phyloP scores from a whole-genome alignment of 2,113 vertebrate species.

The Thunnus maccoyii region DNA sequence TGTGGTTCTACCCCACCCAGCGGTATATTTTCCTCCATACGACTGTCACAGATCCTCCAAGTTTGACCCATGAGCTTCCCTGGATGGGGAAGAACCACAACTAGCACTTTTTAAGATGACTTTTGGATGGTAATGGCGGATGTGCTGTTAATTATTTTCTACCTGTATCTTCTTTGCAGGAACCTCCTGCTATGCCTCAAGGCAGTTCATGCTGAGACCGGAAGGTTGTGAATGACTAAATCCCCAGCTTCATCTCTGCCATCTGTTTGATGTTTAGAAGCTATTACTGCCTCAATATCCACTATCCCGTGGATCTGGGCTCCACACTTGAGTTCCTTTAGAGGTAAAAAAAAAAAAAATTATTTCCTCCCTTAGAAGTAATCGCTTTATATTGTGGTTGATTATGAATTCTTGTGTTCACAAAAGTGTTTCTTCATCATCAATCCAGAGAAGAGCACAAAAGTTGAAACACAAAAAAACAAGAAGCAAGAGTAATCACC shows the following conservation, averaged over 20 bases:
- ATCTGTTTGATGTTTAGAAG: constrained; percentile 53
- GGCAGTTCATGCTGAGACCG: constrained; percentile 42
- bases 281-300: constrained; percentile 58
- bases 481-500: constrained; percentile 53
- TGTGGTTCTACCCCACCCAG: too few species aligned
- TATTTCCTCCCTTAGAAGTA: background rate
- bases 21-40: too few species aligned
- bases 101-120: background rate
- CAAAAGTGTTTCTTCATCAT: constrained; percentile 61
- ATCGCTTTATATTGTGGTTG: background rate
- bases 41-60: too few species aligned
- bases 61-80: too few species aligned
- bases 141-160: constrained; percentile 6
- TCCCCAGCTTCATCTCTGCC: constrained; percentile 46
- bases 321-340: constrained; percentile 53
- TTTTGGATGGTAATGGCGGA: constrained; percentile 3
- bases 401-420: constrained; percentile 33
- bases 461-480: constrained; percentile 49
- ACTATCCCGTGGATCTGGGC: constrained; percentile 45
- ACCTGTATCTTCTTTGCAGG: constrained; percentile 26
- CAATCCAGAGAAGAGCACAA: constrained; percentile 61
- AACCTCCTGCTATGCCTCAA: constrained; percentile 34
- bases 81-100: too few species aligned
- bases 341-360: background rate
- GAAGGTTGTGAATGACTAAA: constrained; percentile 43